phyloP scores from a whole-genome alignment of 2,797 vertebrate genomes.

The Lacerta agilis region DNA sequence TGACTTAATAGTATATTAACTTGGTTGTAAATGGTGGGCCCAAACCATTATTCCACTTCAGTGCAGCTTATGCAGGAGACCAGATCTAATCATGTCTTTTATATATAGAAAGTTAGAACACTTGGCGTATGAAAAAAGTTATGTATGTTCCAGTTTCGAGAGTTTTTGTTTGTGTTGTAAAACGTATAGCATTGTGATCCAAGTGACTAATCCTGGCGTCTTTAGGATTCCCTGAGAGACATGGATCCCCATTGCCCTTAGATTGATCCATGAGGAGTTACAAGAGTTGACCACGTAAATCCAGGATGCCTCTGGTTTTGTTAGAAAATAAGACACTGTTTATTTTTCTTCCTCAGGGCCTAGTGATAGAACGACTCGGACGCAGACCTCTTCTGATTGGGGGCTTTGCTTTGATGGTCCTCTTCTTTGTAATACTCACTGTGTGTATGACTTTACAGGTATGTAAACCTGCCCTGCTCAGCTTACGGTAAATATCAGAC shows the following conservation, averaged over 20 bases:
- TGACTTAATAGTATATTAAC: background rate
- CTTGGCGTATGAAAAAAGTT: background rate
- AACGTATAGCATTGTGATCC: background rate
- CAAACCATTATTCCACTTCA: background rate
- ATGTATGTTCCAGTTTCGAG: background rate
- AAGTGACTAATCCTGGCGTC: background rate
- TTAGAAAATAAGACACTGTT: background rate
- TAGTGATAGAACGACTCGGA: conserved; percentile 90
- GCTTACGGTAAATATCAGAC: background rate
- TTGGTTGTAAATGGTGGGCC: background rate
- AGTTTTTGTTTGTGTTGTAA: background rate
- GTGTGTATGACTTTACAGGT: conserved; percentile 91
- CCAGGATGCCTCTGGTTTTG: background rate
- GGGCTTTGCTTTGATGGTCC: conserved; percentile 88
- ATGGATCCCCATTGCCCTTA: background rate
- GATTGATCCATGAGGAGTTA: background rate
- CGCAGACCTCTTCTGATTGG: conserved; percentile 90
- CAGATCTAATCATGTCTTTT: background rate
- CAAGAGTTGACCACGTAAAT: background rate
- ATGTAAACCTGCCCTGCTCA: background rate
- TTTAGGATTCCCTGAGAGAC: background rate
- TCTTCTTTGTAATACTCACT: conserved; percentile 89
- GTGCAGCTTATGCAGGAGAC: background rate
- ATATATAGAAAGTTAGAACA: background rate
- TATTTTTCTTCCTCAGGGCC: conserved; percentile 77